phyloP scores from a whole-genome alignment of 1,140 invertebrate species.

The Protaetia brevitarsis region DNA sequence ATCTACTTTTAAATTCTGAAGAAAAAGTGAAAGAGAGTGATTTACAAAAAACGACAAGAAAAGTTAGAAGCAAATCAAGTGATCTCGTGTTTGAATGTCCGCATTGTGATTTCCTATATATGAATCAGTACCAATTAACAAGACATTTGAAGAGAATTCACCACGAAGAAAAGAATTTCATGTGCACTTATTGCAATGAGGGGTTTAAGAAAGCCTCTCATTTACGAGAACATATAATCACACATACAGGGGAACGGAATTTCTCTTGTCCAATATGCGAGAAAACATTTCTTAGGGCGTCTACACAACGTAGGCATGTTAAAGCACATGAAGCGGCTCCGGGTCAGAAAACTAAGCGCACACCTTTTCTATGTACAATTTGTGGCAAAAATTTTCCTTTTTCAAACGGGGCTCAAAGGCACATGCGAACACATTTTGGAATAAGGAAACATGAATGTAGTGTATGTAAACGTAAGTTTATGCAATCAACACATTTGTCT shows the following conservation, averaged over 20 bases:
- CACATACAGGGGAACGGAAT: slow-evolving; percentile 44
- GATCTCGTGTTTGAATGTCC: neutral
- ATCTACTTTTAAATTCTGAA: slow-evolving; percentile 17
- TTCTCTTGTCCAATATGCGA: slow-evolving; percentile 41
- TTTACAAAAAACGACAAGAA: neutral
- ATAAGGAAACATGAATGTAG: slow-evolving; percentile 49
- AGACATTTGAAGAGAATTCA: slow-evolving; percentile 71
- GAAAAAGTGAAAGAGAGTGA: slow-evolving; percentile 1
- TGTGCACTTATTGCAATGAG: slow-evolving; percentile 64
- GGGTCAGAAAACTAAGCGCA: slow-evolving; percentile 37
- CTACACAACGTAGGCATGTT: slow-evolving; percentile 34
- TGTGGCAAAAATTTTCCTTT: slow-evolving; percentile 48
- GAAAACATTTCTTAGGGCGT: slow-evolving; percentile 39
- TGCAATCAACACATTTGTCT: slow-evolving; percentile 55
- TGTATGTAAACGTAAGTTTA: slow-evolving; percentile 48
- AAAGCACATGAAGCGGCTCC: slow-evolving; percentile 35
- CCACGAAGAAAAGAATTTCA: slow-evolving; percentile 61
- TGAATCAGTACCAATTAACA: slow-evolving; percentile 65
- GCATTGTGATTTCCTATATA: slow-evolving; percentile 59
- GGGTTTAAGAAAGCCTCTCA: slow-evolving; percentile 68
- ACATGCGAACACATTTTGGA: slow-evolving; percentile 51
- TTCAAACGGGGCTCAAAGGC: slow-evolving; percentile 50
- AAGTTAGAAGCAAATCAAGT: neutral
- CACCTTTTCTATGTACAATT: slow-evolving; percentile 39
- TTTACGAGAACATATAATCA: slow-evolving; percentile 62